phyloP scores from a whole-genome alignment of 2,888 invertebrate species.

The Bimastos eiseni region DNA sequence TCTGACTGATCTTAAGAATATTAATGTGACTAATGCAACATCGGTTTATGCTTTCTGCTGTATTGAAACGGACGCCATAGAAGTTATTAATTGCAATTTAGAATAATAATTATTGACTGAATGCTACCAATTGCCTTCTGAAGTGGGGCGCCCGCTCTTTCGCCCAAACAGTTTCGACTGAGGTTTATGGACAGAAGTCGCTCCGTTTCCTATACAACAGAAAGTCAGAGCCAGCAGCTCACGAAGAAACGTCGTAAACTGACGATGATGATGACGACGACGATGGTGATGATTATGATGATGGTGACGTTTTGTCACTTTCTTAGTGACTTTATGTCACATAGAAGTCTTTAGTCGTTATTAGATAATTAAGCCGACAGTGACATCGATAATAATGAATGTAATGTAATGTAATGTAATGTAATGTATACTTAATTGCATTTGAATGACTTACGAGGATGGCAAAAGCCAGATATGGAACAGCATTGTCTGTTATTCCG shows the following conservation, averaged over 20 bases:
- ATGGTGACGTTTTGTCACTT: no score
- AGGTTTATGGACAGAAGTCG: background rate
- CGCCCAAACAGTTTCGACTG: constrained; percentile 30
- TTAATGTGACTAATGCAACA: no score
- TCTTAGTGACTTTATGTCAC: no score
- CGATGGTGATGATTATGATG: no score
- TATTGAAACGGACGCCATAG: no score
- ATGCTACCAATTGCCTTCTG: constrained; percentile 19
- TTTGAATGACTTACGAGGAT: background rate
- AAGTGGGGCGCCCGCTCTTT: constrained; percentile 22
- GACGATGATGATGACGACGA: background rate
- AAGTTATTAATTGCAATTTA: no score
- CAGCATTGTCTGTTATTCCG: background rate
- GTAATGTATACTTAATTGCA: background rate
- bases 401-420: background rate
- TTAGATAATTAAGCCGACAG: no score
- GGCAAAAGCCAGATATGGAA: background rate
- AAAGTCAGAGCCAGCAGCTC: background rate
- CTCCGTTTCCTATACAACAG: background rate
- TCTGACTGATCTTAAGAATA: no score
- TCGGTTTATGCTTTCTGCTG: no score
- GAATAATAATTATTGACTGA: no score
- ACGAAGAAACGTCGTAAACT: background rate
- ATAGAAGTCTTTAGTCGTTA: no score
- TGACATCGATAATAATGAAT: no score